These are phyloP conservation scores for Cyanistes caeruleus DNA, from an alignment of 2,113 vertebrate genomes.

Conservation along the genomic window DNA sequence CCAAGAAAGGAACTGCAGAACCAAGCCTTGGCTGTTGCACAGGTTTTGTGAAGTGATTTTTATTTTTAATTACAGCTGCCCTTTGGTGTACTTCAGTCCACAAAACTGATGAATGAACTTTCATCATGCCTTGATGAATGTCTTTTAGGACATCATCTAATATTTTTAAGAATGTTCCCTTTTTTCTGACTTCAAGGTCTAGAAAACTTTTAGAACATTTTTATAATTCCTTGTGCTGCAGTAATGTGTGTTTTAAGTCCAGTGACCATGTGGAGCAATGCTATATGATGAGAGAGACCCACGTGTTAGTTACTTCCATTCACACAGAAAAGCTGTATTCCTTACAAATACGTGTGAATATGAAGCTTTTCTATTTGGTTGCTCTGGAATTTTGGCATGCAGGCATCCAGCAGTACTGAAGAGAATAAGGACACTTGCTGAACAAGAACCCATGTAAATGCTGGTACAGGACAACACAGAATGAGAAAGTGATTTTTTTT, in stretches of 20 bases:
- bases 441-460: neutral
- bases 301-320: neutral
- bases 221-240: neutral
- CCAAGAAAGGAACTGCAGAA: neutral
- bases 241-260: neutral
- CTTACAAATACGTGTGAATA: neutral
- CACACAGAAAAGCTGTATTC: neutral
- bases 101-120: neutral
- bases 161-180: neutral
- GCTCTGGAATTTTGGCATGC: neutral
- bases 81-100: neutral
- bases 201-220: neutral
- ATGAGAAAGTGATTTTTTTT: neutral
- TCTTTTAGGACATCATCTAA: neutral
- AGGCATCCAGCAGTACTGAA: neutral
- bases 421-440: neutral
- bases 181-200: neutral
- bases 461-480: neutral
- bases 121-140: neutral
- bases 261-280: neutral
- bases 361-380: neutral
- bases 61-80: neutral
- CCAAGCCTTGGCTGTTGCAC: neutral
- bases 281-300: neutral
- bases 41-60: neutral